phyloP scores from a whole-genome alignment of 2,797 vertebrate species.

The Hirundo rustica region DNA sequence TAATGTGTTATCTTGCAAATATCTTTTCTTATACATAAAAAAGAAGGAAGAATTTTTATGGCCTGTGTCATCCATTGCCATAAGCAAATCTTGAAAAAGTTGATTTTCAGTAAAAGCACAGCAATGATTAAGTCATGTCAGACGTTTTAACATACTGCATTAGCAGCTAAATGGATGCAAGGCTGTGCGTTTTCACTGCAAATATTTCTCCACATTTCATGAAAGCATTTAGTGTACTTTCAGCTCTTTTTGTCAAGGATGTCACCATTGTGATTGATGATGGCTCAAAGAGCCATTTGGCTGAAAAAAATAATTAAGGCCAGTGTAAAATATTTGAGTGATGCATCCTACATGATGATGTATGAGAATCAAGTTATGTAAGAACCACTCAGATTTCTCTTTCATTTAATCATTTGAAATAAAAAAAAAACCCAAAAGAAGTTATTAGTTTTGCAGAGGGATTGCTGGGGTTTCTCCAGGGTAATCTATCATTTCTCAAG shows the following conservation, averaged over 20 bases:
- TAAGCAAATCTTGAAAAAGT: neutral
- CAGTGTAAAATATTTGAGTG: neutral
- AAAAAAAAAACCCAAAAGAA: neutral
- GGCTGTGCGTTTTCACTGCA: neutral
- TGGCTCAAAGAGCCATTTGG: neutral
- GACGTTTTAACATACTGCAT: neutral
- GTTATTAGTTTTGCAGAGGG: neutral
- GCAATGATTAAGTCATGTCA: neutral
- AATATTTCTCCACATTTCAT: neutral
- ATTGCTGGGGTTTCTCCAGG: neutral
- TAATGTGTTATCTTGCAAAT: constrained; percentile 4
- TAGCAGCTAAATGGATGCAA: neutral
- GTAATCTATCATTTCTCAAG: neutral
- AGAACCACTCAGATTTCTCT: neutral
- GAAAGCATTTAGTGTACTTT: neutral
- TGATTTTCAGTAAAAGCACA: neutral
- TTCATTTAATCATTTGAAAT: neutral
- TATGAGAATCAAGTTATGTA: neutral
- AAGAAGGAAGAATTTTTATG: neutral
- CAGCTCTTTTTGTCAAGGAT: neutral
- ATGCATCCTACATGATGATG: neutral
- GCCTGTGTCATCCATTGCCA: neutral
- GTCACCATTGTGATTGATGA: neutral
- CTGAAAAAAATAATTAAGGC: neutral
- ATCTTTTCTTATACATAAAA: neutral